Percentiles rank a stretch among this genome's conserved stretches.
These are phyloP conservation scores for Alitta virens DNA, from an alignment of 2,888 invertebrate genomes.

Conservation along the genomic window DNA sequence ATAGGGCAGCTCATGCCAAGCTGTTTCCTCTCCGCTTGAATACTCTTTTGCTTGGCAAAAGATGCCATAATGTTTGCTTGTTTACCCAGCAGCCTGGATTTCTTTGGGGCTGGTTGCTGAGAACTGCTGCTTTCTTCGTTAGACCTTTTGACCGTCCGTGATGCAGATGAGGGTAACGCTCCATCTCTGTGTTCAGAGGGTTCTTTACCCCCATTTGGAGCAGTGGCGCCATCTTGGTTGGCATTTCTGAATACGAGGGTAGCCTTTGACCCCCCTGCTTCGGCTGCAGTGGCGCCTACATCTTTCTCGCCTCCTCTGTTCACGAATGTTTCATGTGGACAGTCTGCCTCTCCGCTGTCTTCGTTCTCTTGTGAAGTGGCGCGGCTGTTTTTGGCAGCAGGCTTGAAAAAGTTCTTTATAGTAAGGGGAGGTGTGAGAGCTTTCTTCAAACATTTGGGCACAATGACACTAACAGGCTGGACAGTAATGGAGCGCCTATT, in stretches of 20 bases:
- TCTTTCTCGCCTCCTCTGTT: neutral
- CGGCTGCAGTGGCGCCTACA: neutral
- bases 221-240: no score
- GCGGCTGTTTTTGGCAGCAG: constrained; percentile 6
- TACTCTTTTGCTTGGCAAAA: constrained; percentile 32
- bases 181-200: no score
- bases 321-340: neutral
- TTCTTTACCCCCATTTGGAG: no score
- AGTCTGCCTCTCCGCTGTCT: neutral
- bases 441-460: constrained; percentile 28
- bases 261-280: neutral
- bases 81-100: constrained; percentile 20
- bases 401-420: constrained; percentile 44
- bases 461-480: neutral
- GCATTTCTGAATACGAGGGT: neutral
- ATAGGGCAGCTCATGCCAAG: constrained; percentile 37
- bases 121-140: no score
- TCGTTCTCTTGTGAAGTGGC: neutral
- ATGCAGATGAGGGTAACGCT: no score
- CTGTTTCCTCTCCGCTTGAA: constrained; percentile 5
- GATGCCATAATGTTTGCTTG: constrained; percentile 36
- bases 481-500: neutral
- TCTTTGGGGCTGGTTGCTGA: neutral
- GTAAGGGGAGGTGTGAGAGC: constrained; percentile 49
- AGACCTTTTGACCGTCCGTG: no score